phyloP scores from a whole-genome alignment of 2,797 vertebrate species.

The Hoplostethus atlanticus region DNA sequence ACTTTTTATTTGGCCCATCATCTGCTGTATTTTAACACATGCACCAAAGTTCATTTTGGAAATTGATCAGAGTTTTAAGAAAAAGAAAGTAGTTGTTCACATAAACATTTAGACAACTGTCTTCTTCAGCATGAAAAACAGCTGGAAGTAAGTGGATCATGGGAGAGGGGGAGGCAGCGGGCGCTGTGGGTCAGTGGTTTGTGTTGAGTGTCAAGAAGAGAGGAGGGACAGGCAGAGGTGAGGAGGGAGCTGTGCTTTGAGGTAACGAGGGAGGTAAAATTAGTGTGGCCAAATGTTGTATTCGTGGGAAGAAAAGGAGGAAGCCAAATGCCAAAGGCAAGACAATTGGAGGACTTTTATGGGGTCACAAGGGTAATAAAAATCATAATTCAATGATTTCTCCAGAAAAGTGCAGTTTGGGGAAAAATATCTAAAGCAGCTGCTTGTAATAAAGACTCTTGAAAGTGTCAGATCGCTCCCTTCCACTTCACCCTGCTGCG shows the following conservation, averaged over 20 bases:
- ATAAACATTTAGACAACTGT: conserved; percentile 90
- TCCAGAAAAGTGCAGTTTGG: conserved; percentile 78
- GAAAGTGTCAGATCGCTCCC: conserved; percentile 69
- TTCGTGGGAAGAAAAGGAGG: conserved; percentile 64
- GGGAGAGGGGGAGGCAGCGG: conserved; percentile 59
- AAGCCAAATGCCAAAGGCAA: conserved; percentile 63
- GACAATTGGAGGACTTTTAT: conserved; percentile 69
- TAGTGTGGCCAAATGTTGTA: conserved; percentile 56
- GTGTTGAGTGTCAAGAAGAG: conserved; percentile 71
- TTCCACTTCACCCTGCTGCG: conserved; percentile 52
- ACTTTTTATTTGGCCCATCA: conserved; percentile 66
- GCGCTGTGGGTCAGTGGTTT: conserved; percentile 71
- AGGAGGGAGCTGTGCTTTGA: conserved; percentile 62
- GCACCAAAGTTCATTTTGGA: conserved; percentile 78
- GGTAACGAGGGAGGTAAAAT: conserved; percentile 54
- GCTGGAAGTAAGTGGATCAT: conserved; percentile 85
- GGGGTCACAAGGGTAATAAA: conserved; percentile 70
- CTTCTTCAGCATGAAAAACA: conserved; percentile 87
- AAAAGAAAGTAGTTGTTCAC: conserved; percentile 83
- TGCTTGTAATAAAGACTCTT: conserved; percentile 80
- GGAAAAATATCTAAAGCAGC: conserved; percentile 80
- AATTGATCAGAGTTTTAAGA: conserved; percentile 81
- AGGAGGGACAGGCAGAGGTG: conserved; percentile 68
- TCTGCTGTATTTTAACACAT: conserved; percentile 76
- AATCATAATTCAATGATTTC: conserved; percentile 78